Base-by-base conservation (phyloP, 2,113 vertebrate genomes). In the Paedocypris sp. region DNA sequence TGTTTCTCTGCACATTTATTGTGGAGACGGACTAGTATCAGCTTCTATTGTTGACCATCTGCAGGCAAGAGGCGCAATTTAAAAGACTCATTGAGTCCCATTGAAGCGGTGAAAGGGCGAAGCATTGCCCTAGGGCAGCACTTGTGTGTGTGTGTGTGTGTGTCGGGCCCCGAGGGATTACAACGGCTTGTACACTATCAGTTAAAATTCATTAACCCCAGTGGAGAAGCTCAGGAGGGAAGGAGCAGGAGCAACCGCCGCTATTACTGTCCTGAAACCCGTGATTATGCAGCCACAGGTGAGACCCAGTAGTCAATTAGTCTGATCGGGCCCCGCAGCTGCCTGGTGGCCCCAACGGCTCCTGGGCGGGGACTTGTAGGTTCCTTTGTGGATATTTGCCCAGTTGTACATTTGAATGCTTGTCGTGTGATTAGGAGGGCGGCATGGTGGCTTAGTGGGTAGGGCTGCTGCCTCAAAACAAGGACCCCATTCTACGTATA, bases 21-120 rank as follows among this genome's bases (percentile, higher is more conserved):
- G 72, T 79, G 81, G 74, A 77, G 67, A 70, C 36, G 73, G 79
- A 70, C 76, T 76, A 71, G 75, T 69, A 80, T 76, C 79, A 83
- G 83, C 82, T 13, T 82, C 86, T 84, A 86, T 88, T 90, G 88
- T 87, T 88, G 80, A 81, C 89, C 89, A 91, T 91, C 89, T 91
- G 87, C 80, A 87, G 76, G 74, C 74, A 79, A 78, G 75, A 75
- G 80, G 73, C 70, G 70, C 75, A 75, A 68, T 79, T 78, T 79
- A 75, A 54, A 52, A 76, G 77, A 23, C 58, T 42, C 36, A 41
- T 6, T 51, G 29, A 83, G 76, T 64, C n/a, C n/a, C n/a, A n/a
- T n/a, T n/a, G n/a, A n/a, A n/a, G n/a, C n/a, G 36, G 57, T 82
- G 84, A 80, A 85, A 83, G 77, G 81, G 70, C 75, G 79, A 54